These are phyloP conservation scores for Heliconius ethilla DNA, from an alignment of 2,888 invertebrate species.

Conservation along the genomic window DNA sequence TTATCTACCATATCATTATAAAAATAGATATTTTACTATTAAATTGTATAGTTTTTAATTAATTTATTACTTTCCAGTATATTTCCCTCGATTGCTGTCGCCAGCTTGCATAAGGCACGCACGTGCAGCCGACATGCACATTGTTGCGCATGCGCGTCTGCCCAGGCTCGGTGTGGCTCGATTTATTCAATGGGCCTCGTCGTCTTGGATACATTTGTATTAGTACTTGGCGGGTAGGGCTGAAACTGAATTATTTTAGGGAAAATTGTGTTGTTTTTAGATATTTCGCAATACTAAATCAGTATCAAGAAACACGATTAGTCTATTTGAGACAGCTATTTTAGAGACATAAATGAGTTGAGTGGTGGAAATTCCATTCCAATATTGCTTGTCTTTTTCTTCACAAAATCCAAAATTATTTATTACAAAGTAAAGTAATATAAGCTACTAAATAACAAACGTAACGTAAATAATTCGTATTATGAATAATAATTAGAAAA, in stretches of 20 bases:
- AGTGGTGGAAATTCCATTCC: too few relatives aligned
- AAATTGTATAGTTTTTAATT: neutral
- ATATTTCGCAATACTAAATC: too few relatives aligned
- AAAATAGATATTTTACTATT: neutral
- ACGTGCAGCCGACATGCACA: constrained; percentile 44
- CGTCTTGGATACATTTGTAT: constrained; percentile 61
- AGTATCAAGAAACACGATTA: too few relatives aligned
- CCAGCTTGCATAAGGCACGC: constrained; percentile 45
- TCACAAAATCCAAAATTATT: too few relatives aligned
- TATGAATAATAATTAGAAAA: too few relatives aligned
- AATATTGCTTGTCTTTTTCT: too few relatives aligned
- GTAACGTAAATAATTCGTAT: too few relatives aligned
- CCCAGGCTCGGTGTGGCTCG: constrained; percentile 51
- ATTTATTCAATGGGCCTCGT: constrained; percentile 73
- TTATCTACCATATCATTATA: too few relatives aligned
- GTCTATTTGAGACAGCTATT: too few relatives aligned
- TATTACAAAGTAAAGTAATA: too few relatives aligned
- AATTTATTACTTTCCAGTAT: neutral
- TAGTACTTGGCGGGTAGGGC: constrained; percentile 53
- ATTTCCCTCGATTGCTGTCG: constrained; percentile 23
- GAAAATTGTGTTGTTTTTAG: neutral
- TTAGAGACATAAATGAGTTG: too few relatives aligned
- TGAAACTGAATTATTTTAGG: constrained; percentile 18
- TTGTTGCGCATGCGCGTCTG: constrained; percentile 46
- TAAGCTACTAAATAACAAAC: too few relatives aligned